Evolutionary conservation across 1,140 invertebrate genomes (phyloP).

Genomic region (Choristoneura fumiferana): DNA sequence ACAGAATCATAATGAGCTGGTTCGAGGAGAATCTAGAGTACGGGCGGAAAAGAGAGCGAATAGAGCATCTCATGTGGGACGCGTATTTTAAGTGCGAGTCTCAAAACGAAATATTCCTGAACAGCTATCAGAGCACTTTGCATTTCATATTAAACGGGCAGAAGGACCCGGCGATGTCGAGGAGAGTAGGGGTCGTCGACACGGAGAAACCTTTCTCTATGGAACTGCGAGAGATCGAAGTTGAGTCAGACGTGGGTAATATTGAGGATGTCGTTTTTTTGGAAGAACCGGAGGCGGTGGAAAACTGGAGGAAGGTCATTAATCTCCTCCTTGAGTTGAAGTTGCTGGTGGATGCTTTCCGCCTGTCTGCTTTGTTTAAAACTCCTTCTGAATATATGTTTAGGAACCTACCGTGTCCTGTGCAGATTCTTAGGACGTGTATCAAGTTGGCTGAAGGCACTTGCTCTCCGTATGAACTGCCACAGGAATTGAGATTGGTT

Average conservation of each 20-base stretch:
- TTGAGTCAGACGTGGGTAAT: slow-evolving; percentile 67
- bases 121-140: slow-evolving; percentile 56
- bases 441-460: slow-evolving; percentile 61
- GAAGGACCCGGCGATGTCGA: slow-evolving; percentile 46
- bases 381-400: slow-evolving; percentile 51
- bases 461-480: slow-evolving; percentile 65
- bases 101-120: slow-evolving; percentile 47
- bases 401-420: slow-evolving; percentile 52
- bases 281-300: slow-evolving; percentile 53
- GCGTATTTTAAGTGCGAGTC: slow-evolving; percentile 64
- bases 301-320: slow-evolving; percentile 54
- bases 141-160: slow-evolving; percentile 61
- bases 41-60: slow-evolving; percentile 58
- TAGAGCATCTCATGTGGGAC: slow-evolving; percentile 79
- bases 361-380: slow-evolving; percentile 59
- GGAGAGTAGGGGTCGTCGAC: slow-evolving; percentile 39
- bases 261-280: slow-evolving; percentile 57
- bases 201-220: slow-evolving; percentile 57
- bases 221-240: slow-evolving; percentile 65
- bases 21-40: slow-evolving; percentile 69
- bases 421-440: slow-evolving; percentile 62
- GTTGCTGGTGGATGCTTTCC: slow-evolving; percentile 60
- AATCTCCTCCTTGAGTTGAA: slow-evolving; percentile 55
- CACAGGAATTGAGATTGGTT: slow-evolving; percentile 61
- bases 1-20: slow-evolving; percentile 79